Base-by-base conservation (phyloP, 2,888 invertebrate genomes). In the Torymus auratus region DNA sequence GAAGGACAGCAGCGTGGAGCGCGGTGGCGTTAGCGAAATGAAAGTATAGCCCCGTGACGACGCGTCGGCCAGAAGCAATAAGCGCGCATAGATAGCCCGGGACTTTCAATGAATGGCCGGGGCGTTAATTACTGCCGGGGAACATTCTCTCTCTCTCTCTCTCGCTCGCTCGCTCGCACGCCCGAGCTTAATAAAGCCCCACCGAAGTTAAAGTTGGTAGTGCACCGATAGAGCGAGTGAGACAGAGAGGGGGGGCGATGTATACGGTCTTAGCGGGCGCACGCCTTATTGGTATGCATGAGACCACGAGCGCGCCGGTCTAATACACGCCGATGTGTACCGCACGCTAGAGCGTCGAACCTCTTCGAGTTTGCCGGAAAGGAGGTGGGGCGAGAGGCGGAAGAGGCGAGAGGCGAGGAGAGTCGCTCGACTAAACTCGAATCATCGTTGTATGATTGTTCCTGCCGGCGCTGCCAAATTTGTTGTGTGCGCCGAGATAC, bases 271-370 rank as follows among this genome's bases (percentile, higher is more conserved):
- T 80, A 75, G 41, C 64, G 28, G 55, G 68, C 60, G 15, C 23
- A 2, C 80, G 70, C 70, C 80, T 77, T 81, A 81, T 81, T 81
- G 76, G 80, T 81, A 81, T 81, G 80, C 80, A 81, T 81, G 80
- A 81, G 80, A 72, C 74, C 68, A 41, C 41, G 55, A 53, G 58
- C 55, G 20, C 41, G 11, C 58, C 53, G 7, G 65, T 70, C 75
- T 80, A 75, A 80, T 80, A 75, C 74, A 80, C 74, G 41, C 41
- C 58, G 58, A 58, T n/a, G n/a, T 56, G 56, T 14, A 15, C 15
- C 56, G 56, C 56, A 41, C 41, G 41, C 41, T 10, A 41, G 41
- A 41, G 41, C 41, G 41, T 41, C 41, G 41, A 41, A 41, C 41
- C 41, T 41, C 41, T 41, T 41, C 41, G 41, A 41, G 41, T n/a